Base-by-base conservation (phyloP, 2,888 invertebrate species). In the Podotricha telesiphe region DNA sequence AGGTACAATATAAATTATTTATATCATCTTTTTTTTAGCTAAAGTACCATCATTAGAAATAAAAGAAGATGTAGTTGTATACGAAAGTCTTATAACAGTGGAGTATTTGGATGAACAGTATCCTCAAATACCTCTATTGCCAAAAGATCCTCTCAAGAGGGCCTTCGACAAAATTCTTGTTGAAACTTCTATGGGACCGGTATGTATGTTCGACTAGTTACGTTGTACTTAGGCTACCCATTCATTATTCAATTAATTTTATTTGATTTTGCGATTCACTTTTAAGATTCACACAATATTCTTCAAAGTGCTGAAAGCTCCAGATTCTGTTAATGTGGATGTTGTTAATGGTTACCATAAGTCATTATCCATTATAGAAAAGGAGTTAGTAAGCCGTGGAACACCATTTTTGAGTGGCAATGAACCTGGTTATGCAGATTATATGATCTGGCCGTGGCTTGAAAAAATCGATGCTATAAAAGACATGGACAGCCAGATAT, bases 371-470 rank as follows among this genome's bases (percentile, higher is more conserved):
- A 84, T 94, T 22, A 94, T 96, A 69, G 95, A 97, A 80, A 87
- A 87, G 4, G 95, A 96, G 80, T 82, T 97, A 0, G 82, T 79
- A 15, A 87, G 87, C 42, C 93, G 96, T 63, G 94, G 93, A 8
- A 94, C 94, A 0, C 88, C 89, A 40, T 97, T 94, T 80, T 94
- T 96, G 72, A 85, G 80, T 58, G 96, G 96, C 0, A 86, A 80
- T 5, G 94, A 94, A 69, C 96, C 97, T 0, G 96, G 96, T 11
- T 96, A 95, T 94, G 88, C 95, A 17, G 97, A 97, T 82, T 96
- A 96, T 77, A 96, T 97, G 96, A 96, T 96, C 76, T 97, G 97
- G 97, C 97, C 97, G 0, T 97, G 96, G 96, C 95, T 96, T 76
- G 97, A 97, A 85, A 91, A 96, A 76, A 79, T 95, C 0, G 91